phyloP scores from a whole-genome alignment of 2,888 invertebrate species.

The Macaria notata region DNA sequence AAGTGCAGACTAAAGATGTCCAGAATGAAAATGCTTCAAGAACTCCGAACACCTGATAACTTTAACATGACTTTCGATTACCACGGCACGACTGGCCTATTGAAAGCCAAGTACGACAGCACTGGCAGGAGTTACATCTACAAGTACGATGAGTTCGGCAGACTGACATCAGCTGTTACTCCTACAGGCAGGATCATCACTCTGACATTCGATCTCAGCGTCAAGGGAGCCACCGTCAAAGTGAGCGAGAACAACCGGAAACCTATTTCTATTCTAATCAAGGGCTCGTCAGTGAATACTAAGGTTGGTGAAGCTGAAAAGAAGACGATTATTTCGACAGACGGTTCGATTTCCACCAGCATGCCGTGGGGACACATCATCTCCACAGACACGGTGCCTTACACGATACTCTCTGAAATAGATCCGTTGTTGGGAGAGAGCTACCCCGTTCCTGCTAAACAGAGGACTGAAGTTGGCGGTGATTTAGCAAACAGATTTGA shows the following conservation, averaged over 20 bases:
- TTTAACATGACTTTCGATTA: slow-evolving; percentile 97
- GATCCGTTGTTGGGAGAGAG: slow-evolving; percentile 94
- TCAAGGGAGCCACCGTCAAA: slow-evolving; percentile 94
- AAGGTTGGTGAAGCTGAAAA: slow-evolving; percentile 92
- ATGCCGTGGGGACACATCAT: slow-evolving; percentile 94
- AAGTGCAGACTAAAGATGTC: slow-evolving; percentile 96
- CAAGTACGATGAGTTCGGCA: slow-evolving; percentile 96
- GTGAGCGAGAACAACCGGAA: slow-evolving; percentile 92
- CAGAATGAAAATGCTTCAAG: slow-evolving; percentile 95
- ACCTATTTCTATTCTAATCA: slow-evolving; percentile 92
- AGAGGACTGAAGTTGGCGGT: slow-evolving; percentile 93
- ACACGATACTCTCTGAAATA: slow-evolving; percentile 93
- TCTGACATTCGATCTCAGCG: slow-evolving; percentile 93
- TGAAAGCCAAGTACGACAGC: slow-evolving; percentile 94
- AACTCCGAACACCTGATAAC: slow-evolving; percentile 95
- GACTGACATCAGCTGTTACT: slow-evolving; percentile 94
- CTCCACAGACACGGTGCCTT: slow-evolving; percentile 95
- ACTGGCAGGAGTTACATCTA: slow-evolving; percentile 96
- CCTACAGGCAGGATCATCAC: slow-evolving; percentile 97
- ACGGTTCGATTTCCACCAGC: slow-evolving; percentile 91
- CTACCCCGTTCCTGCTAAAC: slow-evolving; percentile 95
- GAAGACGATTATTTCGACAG: slow-evolving; percentile 89
- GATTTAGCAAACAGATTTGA: slow-evolving; percentile 96
- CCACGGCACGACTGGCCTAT: slow-evolving; percentile 93
- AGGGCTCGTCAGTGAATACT: slow-evolving; percentile 92